These are phyloP conservation scores for Zalophus californianus DNA, from an alignment of 2,797 vertebrate species.

Conservation along the genomic window DNA sequence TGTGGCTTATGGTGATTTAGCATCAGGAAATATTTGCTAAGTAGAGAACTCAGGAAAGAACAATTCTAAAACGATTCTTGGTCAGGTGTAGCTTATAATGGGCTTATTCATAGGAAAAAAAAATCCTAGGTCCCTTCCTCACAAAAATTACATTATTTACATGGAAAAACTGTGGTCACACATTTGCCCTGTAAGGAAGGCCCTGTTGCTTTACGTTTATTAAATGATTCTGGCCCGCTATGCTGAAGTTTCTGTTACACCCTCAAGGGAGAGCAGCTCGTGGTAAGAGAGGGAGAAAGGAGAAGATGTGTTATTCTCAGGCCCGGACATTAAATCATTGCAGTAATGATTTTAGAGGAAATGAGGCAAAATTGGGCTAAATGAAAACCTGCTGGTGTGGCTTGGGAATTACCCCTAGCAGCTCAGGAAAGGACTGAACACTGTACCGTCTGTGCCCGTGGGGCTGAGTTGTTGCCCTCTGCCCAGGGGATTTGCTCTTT, in stretches of 20 bases:
- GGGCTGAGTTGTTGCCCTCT: not conserved
- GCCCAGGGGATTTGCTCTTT: not conserved
- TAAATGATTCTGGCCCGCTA: conserved; percentile 64
- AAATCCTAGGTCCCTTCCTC: conserved; percentile 73
- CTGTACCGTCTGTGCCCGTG: rapidly evolving
- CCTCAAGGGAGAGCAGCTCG: conserved; percentile 66
- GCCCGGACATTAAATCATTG: conserved; percentile 71
- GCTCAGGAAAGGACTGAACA: not conserved
- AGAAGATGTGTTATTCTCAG: conserved; percentile 67
- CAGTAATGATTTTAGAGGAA: conserved; percentile 79
- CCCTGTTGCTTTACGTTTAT: conserved; percentile 82
- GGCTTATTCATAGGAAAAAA: conserved; percentile 83
- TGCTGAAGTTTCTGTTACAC: conserved; percentile 75
- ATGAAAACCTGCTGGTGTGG: conserved; percentile 74
- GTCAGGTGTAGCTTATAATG: conserved; percentile 86
- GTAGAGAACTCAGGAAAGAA: conserved; percentile 73
- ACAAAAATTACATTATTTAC: conserved; percentile 86
- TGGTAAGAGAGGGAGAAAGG: conserved; percentile 45
- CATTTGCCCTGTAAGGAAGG: conserved; percentile 78
- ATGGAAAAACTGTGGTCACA: conserved; percentile 84
- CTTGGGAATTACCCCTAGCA: not conserved
- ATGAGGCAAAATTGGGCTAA: conserved; percentile 76
- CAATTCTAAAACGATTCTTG: conserved; percentile 82
- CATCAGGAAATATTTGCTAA: conserved; percentile 84
- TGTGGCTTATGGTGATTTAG: conserved; percentile 82